Evolutionary conservation across 2,888 invertebrate genomes (phyloP).

Genomic region (Apotomis betuletana): DNA sequence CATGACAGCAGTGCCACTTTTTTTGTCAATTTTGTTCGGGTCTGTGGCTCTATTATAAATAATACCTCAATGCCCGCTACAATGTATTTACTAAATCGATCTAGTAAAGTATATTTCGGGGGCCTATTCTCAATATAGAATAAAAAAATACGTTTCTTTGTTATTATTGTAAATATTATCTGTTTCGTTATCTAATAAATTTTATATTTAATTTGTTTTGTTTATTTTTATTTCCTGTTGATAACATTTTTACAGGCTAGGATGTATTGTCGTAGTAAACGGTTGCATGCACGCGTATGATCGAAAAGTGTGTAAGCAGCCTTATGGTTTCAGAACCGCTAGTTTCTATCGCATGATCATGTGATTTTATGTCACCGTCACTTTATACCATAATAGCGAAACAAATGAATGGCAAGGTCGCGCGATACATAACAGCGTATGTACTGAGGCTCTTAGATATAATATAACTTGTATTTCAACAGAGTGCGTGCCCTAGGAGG

Average conservation of each 20-base stretch:
- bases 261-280: constrained; percentile 32
- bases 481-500: constrained; percentile 1
- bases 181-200: constrained; percentile 76
- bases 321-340: constrained; percentile 40
- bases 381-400: neutral
- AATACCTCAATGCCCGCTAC: no score
- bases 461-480: constrained; percentile 1
- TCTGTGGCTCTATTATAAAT: no score
- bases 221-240: constrained; percentile 42
- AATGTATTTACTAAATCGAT: constrained; percentile 27
- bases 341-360: constrained; percentile 11
- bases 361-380: neutral
- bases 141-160: constrained; percentile 62
- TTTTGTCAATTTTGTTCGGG: no score
- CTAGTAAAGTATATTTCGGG: constrained; percentile 43
- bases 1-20: no score
- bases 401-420: neutral
- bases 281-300: constrained; percentile 46
- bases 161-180: constrained; percentile 75
- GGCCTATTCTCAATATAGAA: constrained; percentile 65
- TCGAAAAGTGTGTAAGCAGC: constrained; percentile 45
- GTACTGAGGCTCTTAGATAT: neutral
- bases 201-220: constrained; percentile 65
- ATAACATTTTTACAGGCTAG: constrained; percentile 27
- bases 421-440: constrained; percentile 7